Evolutionary conservation across 2,113 vertebrate genomes (phyloP), one percentile per base, ranked within the genome.

Genomic region (Mandrillus leucophaeus): DNA sequence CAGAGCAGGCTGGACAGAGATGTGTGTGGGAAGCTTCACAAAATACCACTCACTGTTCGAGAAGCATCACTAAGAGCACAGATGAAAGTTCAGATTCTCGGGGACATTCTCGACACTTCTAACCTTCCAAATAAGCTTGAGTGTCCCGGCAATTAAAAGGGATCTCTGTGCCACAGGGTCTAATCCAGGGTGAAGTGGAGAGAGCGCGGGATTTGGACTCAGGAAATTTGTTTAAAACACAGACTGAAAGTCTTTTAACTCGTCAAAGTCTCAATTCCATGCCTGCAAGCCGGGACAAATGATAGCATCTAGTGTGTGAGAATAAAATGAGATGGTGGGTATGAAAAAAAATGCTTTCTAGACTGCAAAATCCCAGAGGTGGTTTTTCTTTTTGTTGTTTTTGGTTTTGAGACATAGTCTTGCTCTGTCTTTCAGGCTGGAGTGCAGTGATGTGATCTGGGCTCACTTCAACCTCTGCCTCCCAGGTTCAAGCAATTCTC

Each of bases 201-300:
- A 57, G 0, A 0, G 12, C 18, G 22, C 0, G 35, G 25, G 40
- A 50, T 38, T 0, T 38, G 68, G 32, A 73, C 18, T 50, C 40
- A 23, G 30, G 40, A 61, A 73, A 38, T 16, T 14, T 40, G n/a
- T 40, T 17, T 17, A 30, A 78, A 68, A 40, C 9, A 16, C 11
- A 75, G 55, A 50, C 38, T n/a, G 16, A 61, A 87, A 4, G 32
- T 59, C 90, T 92, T 88, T 40, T 12, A 20, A 73, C 75, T 18
- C 22, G 52, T 9, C 16, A 3, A 11, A 66, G 59, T 80, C 59
- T 79, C 40, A 27, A 32, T 35, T 6, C 52, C 35, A 66, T 0
- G 12, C 75, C 83, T 43, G 23, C 35, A 32, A 73, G 48, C 45
- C 2, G 3, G 61, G n/a, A 2, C 82, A 43, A 30, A 3, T 0